phyloP scores from a whole-genome alignment of 2,888 invertebrate genomes.

The Sinohyriopsis cumingii region DNA sequence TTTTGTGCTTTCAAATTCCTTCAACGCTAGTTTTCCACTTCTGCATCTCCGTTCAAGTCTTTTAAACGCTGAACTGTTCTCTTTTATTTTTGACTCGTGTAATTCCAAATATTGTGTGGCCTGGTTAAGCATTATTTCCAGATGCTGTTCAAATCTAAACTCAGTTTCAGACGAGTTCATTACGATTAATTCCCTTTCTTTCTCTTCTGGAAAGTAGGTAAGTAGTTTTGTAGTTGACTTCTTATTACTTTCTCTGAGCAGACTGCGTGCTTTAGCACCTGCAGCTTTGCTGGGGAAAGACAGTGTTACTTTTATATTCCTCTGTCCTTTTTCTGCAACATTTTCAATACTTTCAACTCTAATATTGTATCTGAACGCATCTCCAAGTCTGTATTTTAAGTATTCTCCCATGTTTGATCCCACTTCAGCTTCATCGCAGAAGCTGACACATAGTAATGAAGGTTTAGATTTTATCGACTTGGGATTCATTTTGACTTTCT shows the following conservation, averaged over 20 bases:
- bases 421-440: too few relatives aligned
- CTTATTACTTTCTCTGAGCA: slow-evolving; percentile 24
- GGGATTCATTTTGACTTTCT: too few relatives aligned
- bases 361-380: too few relatives aligned
- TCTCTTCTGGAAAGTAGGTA: slow-evolving; percentile 16
- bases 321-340: too few relatives aligned
- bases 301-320: too few relatives aligned
- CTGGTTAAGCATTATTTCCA: slow-evolving; percentile 12
- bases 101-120: slow-evolving; percentile 7
- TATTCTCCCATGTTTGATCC: too few relatives aligned
- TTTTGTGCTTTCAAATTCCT: slow-evolving; percentile 20
- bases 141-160: slow-evolving; percentile 1
- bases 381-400: too few relatives aligned
- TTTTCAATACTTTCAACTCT: too few relatives aligned
- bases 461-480: too few relatives aligned
- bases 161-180: slow-evolving; percentile 1
- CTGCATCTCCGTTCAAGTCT: not conserved
- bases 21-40: slow-evolving; percentile 17
- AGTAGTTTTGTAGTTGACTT: slow-evolving; percentile 12
- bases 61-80: not conserved
- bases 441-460: too few relatives aligned
- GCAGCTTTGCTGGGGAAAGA: slow-evolving; percentile 12
- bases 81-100: slow-evolving; percentile 22
- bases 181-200: slow-evolving; percentile 7
- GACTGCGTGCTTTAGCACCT: slow-evolving; percentile 7